Base-by-base conservation (phyloP, 2,113 vertebrate species). In the Malurus alboscapulatus region DNA sequence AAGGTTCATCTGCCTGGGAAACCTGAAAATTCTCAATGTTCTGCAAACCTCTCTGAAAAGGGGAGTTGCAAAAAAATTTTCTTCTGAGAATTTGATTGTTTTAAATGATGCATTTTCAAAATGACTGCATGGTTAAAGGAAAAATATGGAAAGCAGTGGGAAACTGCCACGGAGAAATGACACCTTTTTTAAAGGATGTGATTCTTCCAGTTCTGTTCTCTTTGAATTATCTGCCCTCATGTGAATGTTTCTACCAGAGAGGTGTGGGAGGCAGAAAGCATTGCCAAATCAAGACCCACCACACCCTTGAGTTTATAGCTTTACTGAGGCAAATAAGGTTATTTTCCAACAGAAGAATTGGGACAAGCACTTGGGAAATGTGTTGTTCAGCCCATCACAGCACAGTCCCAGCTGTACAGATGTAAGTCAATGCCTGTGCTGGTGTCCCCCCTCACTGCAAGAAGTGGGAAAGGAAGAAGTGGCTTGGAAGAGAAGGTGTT, bases 321-420 rank as follows among this genome's bases (percentile, higher is more conserved):
- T 91, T 94, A 63, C 62, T 79, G 71, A 69, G 87, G 83, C 11
- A 92, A 91, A 55, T 48, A 62, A 76, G 42, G 69, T 72, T 84
- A 30, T 66, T 94, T 95, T 73, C 40, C 63, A 45, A 20, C 18
- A 38, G 59, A 61, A 63, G 75, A 87, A 74, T 1, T 3, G 22
- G 61, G 87, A 47, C 13, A 20, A 61, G n/a, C 36, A 6, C 48
- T 34, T 53, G 53, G 57, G 75, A 76, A 77, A 9, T 0, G 8
- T 84, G n/a, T 25, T 57, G 48, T 65, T 50, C 50, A 65, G 57
- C 86, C 85, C 1, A 0, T 77, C 1, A 3, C 4, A 7, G 36
- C 42, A 21, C 32, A 54, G 66, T 51, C 48, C 20, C 54, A 27
- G 8, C 54, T 18, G 13, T 50, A 13, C 0, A 10, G 66, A 10